Evolutionary conservation across 2,113 vertebrate species (phyloP).

Genomic region (Protobothrops mucrosquamatus): DNA sequence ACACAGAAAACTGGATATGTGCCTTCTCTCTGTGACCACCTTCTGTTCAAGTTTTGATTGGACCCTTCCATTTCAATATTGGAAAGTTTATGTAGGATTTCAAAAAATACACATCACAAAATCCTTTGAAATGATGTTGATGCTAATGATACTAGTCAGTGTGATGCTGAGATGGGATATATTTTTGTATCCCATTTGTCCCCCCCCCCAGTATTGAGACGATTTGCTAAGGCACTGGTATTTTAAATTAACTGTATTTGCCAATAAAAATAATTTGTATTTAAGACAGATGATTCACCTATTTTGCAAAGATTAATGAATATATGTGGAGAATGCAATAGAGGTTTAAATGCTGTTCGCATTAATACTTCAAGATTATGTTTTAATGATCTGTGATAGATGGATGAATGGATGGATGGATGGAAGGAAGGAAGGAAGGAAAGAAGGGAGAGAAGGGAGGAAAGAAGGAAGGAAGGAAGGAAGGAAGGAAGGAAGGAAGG

Average conservation of each 20-base stretch:
- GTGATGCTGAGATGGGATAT: not conserved
- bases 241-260: not conserved
- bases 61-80: not conserved
- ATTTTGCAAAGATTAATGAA: not conserved
- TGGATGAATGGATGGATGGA: not conserved
- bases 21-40: not conserved
- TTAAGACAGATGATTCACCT: not conserved
- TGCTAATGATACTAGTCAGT: not conserved
- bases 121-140: not conserved
- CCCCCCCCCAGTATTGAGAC: not conserved
- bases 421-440: not conserved
- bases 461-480: too few species aligned
- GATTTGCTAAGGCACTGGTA: fast-evolving
- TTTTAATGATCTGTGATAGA: constrained; percentile 2
- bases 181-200: not conserved
- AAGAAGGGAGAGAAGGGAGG: too few species aligned
- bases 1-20: not conserved
- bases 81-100: not conserved
- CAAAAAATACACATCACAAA: not conserved
- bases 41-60: not conserved
- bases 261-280: not conserved
- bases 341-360: not conserved
- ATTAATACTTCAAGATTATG: not conserved
- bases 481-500: too few species aligned
- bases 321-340: not conserved